These are phyloP conservation scores for Gnatocerus cornutus DNA, from an alignment of 2,888 invertebrate genomes.

Conservation along the genomic window DNA sequence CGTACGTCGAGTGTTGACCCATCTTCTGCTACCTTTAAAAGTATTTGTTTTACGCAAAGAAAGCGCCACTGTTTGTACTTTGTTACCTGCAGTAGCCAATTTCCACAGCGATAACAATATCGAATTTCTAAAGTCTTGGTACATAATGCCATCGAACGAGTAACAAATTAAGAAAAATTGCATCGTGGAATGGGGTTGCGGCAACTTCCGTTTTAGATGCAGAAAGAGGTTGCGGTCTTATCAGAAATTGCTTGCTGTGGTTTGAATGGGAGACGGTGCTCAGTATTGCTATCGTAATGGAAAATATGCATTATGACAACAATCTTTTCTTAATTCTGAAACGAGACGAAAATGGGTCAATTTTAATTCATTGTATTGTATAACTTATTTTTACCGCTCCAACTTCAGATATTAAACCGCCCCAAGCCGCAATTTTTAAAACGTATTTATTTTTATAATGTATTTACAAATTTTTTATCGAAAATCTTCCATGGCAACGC, in stretches of 20 bases:
- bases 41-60: slow-evolving; percentile 38
- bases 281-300: slow-evolving; percentile 24
- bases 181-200: neutral
- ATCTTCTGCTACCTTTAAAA: slow-evolving; percentile 39
- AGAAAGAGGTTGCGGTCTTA: slow-evolving; percentile 4
- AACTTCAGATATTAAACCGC: too few relatives aligned
- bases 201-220: neutral
- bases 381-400: too few relatives aligned
- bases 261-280: neutral
- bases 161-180: slow-evolving; percentile 32
- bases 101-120: slow-evolving; percentile 32
- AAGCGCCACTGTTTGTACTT: slow-evolving; percentile 26
- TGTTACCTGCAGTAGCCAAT: slow-evolving; percentile 25
- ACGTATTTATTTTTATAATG: too few relatives aligned
- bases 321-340: slow-evolving; percentile 16
- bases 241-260: slow-evolving; percentile 7
- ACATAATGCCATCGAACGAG: slow-evolving; percentile 7
- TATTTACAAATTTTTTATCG: slow-evolving; percentile 10
- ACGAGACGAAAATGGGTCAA: too few relatives aligned
- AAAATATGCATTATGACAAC: slow-evolving; percentile 9
- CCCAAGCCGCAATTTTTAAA: too few relatives aligned
- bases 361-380: too few relatives aligned
- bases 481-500: slow-evolving; percentile 1
- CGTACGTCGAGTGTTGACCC: slow-evolving; percentile 42
- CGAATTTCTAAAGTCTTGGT: slow-evolving; percentile 19